Conservation (phyloP, 2,888 invertebrate genomes). For the Conistra vaccinii region DNA sequence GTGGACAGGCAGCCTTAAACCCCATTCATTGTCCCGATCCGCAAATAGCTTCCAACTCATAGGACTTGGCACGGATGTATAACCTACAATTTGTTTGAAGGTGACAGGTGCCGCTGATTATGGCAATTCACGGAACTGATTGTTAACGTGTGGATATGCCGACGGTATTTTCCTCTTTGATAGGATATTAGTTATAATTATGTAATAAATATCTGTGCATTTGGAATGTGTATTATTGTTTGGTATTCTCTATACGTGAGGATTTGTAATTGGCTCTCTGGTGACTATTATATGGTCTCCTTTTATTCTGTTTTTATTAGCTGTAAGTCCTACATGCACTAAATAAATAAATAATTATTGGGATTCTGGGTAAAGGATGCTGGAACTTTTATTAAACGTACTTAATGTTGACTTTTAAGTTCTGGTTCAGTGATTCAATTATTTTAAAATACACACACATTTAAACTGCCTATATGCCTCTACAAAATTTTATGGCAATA, state of each 20-base stretch:
- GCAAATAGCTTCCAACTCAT: conserved; percentile 32
- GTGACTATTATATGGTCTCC: no score
- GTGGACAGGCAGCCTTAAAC: no score
- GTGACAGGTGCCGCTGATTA: conserved; percentile 61
- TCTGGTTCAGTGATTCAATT: not conserved
- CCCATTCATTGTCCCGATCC: conserved; percentile 1
- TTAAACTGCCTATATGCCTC: not conserved
- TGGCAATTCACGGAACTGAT: conserved; percentile 55
- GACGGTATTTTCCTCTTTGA: conserved; percentile 47
- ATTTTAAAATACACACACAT: not conserved
- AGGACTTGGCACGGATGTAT: conserved; percentile 54
- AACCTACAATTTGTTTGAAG: conserved; percentile 52
- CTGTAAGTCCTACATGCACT: no score
- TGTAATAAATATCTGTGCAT: conserved; percentile 22
- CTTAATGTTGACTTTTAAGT: not conserved
- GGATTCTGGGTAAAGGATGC: not conserved
- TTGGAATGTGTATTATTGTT: not conserved
- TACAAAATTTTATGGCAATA: not conserved
- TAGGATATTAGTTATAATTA: conserved; percentile 3
- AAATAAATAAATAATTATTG: no score
- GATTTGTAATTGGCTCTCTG: no score
- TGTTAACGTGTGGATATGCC: conserved; percentile 57
- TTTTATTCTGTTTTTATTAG: no score
- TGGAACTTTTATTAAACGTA: not conserved
- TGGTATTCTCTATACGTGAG: no score